A percentile compares a stretch with the other conserved stretches of the same genome.
These are phyloP conservation scores for Alces alces DNA, from an alignment of 2,113 vertebrate genomes.

Conservation along the genomic window DNA sequence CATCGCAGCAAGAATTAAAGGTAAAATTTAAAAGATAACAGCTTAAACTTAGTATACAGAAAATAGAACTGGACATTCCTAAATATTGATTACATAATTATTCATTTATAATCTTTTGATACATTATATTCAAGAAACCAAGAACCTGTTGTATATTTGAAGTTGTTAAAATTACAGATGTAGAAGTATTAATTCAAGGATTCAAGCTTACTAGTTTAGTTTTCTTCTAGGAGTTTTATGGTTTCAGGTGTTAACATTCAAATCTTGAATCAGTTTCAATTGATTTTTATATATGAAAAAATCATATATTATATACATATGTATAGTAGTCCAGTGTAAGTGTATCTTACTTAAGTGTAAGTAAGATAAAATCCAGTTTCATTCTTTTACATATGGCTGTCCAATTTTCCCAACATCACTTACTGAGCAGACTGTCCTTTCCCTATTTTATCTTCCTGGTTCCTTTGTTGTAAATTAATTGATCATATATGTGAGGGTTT, in stretches of 20 bases:
- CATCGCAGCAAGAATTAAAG: constrained; percentile 76
- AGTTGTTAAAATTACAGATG: background rate
- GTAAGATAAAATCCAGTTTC: background rate
- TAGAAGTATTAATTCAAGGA: background rate
- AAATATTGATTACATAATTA: background rate
- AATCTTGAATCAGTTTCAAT: background rate
- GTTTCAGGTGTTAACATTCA: background rate
- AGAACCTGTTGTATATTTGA: background rate
- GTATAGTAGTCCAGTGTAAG: background rate
- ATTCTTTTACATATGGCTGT: background rate
- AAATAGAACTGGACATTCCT: background rate
- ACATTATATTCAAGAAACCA: background rate
- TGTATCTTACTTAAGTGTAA: background rate
- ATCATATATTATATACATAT: background rate
- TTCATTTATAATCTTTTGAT: background rate
- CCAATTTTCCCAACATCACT: background rate
- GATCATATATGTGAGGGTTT: background rate
- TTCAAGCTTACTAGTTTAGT: background rate
- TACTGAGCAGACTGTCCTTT: background rate
- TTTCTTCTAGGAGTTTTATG: background rate
- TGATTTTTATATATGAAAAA: background rate
- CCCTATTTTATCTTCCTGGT: background rate
- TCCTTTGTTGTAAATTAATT: background rate
- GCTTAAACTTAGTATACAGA: background rate
- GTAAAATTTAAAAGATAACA: constrained; percentile 72